Conservation (phyloP, 2,888 invertebrate species). For the Apamea epomidion region DNA sequence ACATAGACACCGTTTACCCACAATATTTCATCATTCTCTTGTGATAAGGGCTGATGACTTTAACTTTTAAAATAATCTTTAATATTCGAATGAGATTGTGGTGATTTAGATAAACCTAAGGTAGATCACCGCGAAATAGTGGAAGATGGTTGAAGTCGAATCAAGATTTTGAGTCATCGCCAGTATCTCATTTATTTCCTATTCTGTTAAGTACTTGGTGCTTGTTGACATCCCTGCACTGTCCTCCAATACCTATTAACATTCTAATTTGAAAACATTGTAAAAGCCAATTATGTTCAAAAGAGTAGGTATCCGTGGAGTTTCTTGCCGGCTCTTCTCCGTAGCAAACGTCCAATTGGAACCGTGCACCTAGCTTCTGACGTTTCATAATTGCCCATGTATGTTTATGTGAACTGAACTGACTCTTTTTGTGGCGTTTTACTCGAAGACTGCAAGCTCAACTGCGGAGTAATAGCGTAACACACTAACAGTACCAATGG, state of each 20-base stretch:
- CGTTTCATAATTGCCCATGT: neutral
- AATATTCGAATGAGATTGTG: neutral
- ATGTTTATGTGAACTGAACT: neutral
- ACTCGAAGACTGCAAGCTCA: neutral
- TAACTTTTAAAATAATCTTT: neutral
- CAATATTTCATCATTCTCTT: neutral
- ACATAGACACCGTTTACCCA: no score
- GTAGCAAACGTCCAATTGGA: neutral
- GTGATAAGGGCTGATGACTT: no score
- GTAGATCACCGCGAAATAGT: no score
- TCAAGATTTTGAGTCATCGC: neutral
- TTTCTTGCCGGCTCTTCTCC: neutral
- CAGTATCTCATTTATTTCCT: neutral
- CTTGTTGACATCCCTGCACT: neutral
- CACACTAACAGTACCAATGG: neutral
- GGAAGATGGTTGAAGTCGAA: no score
- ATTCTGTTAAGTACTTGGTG: no score
- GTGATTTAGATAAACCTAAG: neutral
- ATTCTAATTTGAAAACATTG: neutral
- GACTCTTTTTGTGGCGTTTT: neutral
- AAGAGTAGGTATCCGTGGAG: neutral
- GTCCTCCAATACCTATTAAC: neutral
- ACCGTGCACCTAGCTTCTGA: neutral
- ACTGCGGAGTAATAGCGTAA: neutral
- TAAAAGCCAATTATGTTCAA: neutral